These are phyloP conservation scores for Saguinus imperator DNA, from an alignment of 2,113 vertebrate species.

Conservation along the genomic window DNA sequence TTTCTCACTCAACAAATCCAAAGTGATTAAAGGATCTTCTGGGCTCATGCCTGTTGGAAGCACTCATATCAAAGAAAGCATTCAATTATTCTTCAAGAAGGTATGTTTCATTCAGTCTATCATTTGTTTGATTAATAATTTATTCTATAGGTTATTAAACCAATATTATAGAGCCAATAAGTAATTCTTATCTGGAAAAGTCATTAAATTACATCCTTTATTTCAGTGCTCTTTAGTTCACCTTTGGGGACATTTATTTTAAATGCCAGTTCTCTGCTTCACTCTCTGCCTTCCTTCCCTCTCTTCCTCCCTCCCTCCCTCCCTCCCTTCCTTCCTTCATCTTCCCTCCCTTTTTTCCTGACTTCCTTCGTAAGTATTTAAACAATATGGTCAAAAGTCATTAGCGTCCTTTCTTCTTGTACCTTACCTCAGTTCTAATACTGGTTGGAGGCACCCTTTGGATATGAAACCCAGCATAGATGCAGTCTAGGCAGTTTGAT, in stretches of 20 bases:
- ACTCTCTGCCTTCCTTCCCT: too few relatives aligned
- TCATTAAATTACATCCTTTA: not conserved
- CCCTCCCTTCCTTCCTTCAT: accelerated
- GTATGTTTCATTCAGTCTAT: too few relatives aligned
- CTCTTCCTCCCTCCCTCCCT: not conserved
- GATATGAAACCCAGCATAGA: accelerated
- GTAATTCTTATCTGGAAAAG: not conserved
- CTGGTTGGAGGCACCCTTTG: accelerated
- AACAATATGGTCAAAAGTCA: not conserved
- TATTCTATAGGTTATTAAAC: not conserved
- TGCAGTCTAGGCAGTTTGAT: not conserved
- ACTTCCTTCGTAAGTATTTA: not conserved
- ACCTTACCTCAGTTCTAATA: not conserved
- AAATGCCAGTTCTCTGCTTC: not conserved
- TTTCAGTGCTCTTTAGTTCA: too few relatives aligned
- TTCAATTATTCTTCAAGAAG: not conserved
- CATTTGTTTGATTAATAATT: not conserved
- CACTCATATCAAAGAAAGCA: not conserved
- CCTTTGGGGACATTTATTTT: not conserved
- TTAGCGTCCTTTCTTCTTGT: not conserved
- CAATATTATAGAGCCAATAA: not conserved
- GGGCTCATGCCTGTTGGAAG: not conserved
- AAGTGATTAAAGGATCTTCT: too few relatives aligned
- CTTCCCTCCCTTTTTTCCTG: not conserved
- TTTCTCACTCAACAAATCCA: not conserved